These are phyloP conservation scores for Camponotus pennsylvanicus DNA, from an alignment of 1,140 invertebrate genomes.

Conservation along the genomic window DNA sequence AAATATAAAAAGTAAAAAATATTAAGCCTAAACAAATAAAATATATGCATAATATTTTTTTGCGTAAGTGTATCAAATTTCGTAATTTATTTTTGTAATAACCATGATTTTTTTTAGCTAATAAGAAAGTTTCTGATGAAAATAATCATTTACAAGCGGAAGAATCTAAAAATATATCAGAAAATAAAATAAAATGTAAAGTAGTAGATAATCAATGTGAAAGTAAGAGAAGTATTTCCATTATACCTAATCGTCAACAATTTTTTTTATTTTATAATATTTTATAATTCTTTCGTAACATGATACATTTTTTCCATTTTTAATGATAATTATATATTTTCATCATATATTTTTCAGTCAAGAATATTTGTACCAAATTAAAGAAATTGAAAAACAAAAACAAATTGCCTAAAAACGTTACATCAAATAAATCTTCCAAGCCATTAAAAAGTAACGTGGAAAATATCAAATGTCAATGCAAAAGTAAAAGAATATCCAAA, in stretches of 20 bases:
- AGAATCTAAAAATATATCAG: no score
- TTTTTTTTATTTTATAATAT: no score
- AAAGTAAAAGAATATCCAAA: background rate
- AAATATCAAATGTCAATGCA: constrained; percentile 7
- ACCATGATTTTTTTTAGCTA: background rate
- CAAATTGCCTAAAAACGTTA: background rate
- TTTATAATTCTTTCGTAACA: background rate
- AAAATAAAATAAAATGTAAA: no score
- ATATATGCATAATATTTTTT: no score
- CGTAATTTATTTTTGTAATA: background rate
- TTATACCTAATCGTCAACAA: no score
- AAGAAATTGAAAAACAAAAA: background rate
- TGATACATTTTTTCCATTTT: background rate
- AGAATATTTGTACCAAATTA: background rate
- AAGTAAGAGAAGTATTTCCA: no score
- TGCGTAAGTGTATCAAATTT: no score
- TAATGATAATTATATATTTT: constrained; percentile 1
- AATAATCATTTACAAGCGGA: background rate
- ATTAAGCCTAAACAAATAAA: no score
- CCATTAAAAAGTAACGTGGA: background rate
- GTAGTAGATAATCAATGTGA: no score
- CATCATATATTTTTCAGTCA: constrained; percentile 15
- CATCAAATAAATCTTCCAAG: background rate
- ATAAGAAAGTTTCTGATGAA: background rate
- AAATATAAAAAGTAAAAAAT: background rate